A percentile compares a stretch with the other conserved stretches of the same genome.
Conservation (phyloP, 1,140 invertebrate genomes). For the Andrena cerasifolii region DNA sequence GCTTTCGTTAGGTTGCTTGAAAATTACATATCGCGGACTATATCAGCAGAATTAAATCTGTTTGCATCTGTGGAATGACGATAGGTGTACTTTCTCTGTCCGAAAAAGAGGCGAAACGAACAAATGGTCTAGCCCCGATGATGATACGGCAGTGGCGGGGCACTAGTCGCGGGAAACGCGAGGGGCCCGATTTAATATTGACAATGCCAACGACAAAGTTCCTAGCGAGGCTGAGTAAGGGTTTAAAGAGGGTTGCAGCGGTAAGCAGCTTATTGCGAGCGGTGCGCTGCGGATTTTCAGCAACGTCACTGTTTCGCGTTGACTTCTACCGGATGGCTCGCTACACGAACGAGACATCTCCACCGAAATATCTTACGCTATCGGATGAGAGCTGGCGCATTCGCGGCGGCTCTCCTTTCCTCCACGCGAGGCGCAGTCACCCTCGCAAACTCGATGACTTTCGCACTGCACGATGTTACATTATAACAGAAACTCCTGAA, state of each 20-base stretch:
- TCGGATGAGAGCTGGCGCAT: neutral
- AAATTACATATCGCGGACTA: no score
- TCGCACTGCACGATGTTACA: no score
- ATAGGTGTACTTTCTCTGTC: no score
- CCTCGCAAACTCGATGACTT: neutral
- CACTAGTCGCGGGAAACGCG: neutral
- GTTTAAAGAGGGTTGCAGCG: constrained; percentile 13
- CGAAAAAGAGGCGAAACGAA: no score
- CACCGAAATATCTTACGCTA: neutral
- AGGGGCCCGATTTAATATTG: constrained; percentile 60
- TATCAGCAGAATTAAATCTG: no score
- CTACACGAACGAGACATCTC: neutral
- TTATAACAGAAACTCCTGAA: no score
- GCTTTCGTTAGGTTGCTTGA: no score
- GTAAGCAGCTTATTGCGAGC: constrained; percentile 67
- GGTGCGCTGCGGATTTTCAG: constrained; percentile 57
- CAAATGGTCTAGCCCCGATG: neutral
- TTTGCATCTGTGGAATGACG: no score
- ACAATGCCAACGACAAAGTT: constrained; percentile 56
- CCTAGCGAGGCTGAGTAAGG: constrained; percentile 10
- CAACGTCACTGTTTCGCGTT: constrained; percentile 51
- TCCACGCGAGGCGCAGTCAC: neutral
- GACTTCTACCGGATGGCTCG: constrained; percentile 49
- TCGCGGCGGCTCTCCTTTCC: neutral
- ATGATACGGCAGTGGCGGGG: neutral